These are phyloP conservation scores for Vannuccia rotundouncinata DNA, from an alignment of 2,888 invertebrate genomes.

Conservation along the genomic window DNA sequence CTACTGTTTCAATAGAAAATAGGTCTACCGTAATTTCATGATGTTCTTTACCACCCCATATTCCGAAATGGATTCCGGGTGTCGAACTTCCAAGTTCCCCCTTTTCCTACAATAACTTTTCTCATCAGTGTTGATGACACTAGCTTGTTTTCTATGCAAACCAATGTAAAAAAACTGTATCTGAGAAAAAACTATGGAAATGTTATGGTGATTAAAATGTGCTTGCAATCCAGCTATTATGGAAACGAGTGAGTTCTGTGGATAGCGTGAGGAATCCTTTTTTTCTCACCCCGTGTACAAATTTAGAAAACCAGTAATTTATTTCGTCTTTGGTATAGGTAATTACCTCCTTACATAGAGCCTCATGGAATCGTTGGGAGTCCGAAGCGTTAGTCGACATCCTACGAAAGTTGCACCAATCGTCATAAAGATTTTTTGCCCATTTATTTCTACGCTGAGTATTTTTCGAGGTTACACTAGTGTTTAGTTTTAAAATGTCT, in stretches of 20 bases:
- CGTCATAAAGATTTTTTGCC: too few species aligned
- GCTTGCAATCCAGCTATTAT: slow-evolving; percentile 6
- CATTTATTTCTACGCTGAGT: too few species aligned
- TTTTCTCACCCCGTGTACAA: not conserved
- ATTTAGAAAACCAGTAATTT: not conserved
- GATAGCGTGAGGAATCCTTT: not conserved
- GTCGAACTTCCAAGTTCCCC: not conserved
- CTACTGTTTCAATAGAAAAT: slow-evolving; percentile 15
- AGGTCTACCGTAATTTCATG: not conserved
- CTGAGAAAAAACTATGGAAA: not conserved
- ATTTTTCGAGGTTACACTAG: not conserved
- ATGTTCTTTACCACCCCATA: not conserved
- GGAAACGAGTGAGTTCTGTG: not conserved
- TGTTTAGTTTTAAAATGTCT: not conserved
- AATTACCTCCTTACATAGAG: not conserved
- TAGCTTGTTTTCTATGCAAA: not conserved
- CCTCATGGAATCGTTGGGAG: not conserved
- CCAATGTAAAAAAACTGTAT: not conserved
- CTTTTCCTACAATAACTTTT: not conserved
- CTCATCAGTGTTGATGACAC: not conserved
- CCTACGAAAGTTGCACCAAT: not conserved
- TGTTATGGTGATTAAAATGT: not conserved
- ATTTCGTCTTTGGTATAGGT: not conserved
- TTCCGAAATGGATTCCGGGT: slow-evolving; percentile 26
- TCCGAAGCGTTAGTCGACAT: not conserved